Evolutionary conservation across 2,113 vertebrate species (phyloP), one percentile per base, ranked within the genome.

Genomic region (Eonycteris spelaea): DNA sequence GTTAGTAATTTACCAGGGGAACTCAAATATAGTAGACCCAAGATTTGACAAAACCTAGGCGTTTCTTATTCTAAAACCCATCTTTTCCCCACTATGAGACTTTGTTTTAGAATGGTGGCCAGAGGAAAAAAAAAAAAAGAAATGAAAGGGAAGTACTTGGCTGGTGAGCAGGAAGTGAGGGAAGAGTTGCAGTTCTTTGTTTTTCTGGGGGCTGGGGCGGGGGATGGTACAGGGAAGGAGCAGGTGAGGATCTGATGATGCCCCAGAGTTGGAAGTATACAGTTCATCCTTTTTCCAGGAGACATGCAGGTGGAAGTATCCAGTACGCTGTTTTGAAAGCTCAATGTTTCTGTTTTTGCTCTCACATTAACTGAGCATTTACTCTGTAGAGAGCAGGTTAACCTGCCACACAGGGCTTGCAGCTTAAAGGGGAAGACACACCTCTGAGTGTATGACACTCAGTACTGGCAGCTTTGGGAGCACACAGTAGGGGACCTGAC

Each of bases 1-100:
- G 33, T 80, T 30, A 79, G 6, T 82, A 71, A 79, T 7, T 97
- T 48, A 79, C 35, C 71, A 70, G 88, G 79, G 40, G 85, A 94
- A 53, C 45, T 43, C 80, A 85, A 70, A 59, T 68, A 38, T 12
- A 71, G 7, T 68, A 87, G 75, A 55, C 43, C 16, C 26, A 40
- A 61, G 48, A 67, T 71, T 70, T 82, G 45, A 16, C 51, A 51
- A 51, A 78, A 89, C 21, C 26, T 30, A 71, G 22, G 53, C 11
- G 51, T 79, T 1, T 55, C 51, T 96, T 57, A 18, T 89, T 90
- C 80, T 92, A 78, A 97, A 96, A 87, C 28, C 24, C 68, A n/a
- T 16, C 2, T 87, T 70, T 67, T 33, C 9, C 0, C 0, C 26
- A 51, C 38, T 73, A 7, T 80, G 59, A 86, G 59, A 79, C 24